Conservation (phyloP, 2,797 vertebrate species). For the Cryptoprocta ferox region DNA sequence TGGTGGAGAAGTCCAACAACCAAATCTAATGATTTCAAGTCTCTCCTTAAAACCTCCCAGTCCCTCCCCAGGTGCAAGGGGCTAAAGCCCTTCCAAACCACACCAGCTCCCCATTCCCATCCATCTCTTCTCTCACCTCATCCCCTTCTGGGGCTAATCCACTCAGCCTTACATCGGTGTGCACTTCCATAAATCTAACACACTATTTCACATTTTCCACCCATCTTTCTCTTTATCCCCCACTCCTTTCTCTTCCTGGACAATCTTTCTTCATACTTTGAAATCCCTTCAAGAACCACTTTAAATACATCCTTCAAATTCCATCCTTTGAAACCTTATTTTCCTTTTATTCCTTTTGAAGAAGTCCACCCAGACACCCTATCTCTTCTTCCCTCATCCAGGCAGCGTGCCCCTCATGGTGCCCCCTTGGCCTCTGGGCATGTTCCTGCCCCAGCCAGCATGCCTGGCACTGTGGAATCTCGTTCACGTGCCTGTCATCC, state of each 20-base stretch:
- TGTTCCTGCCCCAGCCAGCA: neutral
- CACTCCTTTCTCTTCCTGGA: neutral
- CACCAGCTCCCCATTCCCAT: fast-evolving
- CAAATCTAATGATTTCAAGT: neutral
- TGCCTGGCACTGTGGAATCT: neutral
- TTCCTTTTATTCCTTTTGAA: neutral
- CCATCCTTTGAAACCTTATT: neutral
- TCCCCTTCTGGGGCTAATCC: fast-evolving
- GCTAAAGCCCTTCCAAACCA: fast-evolving
- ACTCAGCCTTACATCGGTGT: fast-evolving
- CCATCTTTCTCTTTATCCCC: neutral
- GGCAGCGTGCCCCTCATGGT: neutral
- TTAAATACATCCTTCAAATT: neutral
- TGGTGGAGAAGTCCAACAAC: neutral
- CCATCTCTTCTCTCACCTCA: neutral
- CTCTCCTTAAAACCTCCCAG: neutral
- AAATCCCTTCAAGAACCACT: neutral
- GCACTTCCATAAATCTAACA: neutral
- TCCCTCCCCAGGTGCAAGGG: neutral
- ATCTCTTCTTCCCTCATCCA: neutral
- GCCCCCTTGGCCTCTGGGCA: neutral
- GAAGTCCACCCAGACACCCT: fast-evolving
- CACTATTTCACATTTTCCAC: neutral
- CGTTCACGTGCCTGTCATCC: fast-evolving
- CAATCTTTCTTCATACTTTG: neutral